These are phyloP conservation scores for Pteronotus mesoamericanus DNA, from an alignment of 2,797 vertebrate species.

Conservation along the genomic window DNA sequence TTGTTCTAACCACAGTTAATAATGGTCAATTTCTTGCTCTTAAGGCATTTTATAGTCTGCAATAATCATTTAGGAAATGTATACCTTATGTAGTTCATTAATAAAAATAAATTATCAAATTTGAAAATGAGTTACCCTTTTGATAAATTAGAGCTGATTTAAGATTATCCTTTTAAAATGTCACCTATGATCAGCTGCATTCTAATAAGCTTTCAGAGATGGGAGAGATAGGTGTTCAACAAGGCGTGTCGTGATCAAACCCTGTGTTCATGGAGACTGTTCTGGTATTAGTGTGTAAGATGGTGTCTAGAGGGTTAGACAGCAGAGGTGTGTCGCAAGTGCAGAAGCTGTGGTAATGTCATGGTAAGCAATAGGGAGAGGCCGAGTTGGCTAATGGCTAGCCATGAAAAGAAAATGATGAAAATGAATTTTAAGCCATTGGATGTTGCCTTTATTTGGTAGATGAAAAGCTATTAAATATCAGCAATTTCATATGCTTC, in stretches of 20 bases:
- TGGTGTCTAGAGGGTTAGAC: neutral
- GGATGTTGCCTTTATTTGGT: neutral
- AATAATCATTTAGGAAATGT: conserved; percentile 17
- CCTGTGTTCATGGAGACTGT: neutral
- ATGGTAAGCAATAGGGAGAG: neutral
- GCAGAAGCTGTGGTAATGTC: neutral
- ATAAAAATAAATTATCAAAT: conserved; percentile 34
- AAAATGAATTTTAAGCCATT: neutral
- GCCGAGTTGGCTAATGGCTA: neutral
- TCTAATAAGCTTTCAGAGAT: neutral
- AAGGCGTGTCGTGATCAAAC: neutral
- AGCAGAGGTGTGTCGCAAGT: neutral
- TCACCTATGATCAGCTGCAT: neutral
- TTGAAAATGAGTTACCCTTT: conserved; percentile 4
- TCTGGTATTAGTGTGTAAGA: neutral
- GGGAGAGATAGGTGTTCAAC: neutral
- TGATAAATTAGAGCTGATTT: conserved; percentile 7
- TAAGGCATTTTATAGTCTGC: neutral
- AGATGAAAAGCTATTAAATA: neutral
- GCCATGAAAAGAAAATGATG: neutral
- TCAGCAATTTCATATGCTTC: neutral
- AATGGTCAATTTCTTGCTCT: neutral
- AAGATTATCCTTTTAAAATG: conserved; percentile 27
- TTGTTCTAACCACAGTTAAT: neutral
- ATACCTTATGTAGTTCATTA: neutral